Evolutionary conservation across 2,888 invertebrate species (phyloP).

Genomic region (Leptinotarsa peninsularis): DNA sequence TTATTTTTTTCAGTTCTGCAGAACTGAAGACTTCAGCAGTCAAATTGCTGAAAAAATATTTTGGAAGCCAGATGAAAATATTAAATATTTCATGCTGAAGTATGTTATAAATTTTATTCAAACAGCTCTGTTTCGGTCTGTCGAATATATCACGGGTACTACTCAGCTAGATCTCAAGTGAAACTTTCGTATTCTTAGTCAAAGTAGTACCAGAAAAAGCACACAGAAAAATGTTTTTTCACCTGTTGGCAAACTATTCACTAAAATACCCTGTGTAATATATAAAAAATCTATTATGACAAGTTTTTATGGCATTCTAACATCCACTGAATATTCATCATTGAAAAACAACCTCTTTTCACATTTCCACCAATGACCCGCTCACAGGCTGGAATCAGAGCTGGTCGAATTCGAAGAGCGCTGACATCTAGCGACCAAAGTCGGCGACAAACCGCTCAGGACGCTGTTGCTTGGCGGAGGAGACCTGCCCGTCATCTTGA

Average conservation of each 20-base stretch:
- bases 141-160: no score
- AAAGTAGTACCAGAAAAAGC: no score
- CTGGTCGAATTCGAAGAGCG: constrained; percentile 57
- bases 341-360: background rate
- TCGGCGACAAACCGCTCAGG: constrained; percentile 70
- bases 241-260: no score
- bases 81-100: no score
- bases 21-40: background rate
- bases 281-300: no score
- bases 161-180: no score
- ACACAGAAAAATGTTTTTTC: no score
- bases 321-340: background rate
- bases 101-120: no score
- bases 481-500: constrained; percentile 66
- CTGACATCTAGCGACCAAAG: constrained; percentile 64
- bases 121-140: no score
- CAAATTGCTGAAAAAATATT: background rate
- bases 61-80: background rate
- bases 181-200: no score
- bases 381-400: constrained; percentile 64
- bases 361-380: background rate
- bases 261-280: no score
- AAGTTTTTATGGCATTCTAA: background rate
- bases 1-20: no score
- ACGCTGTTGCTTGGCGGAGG: constrained; percentile 71